phyloP scores from a whole-genome alignment of 2,888 invertebrate species.

The Cecidostiba fungosa region DNA sequence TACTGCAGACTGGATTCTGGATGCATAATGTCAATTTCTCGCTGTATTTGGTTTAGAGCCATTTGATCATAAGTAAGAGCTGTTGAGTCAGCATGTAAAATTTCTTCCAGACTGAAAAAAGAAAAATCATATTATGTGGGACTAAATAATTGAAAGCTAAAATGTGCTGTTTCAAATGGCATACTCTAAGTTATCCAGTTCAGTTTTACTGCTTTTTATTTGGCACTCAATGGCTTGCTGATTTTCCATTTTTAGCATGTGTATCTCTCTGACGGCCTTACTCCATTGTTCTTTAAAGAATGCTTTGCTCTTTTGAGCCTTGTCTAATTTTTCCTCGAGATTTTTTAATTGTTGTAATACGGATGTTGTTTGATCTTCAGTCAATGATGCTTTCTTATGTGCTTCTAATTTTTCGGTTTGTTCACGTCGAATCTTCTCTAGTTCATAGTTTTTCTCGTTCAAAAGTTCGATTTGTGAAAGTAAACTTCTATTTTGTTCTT shows the following conservation, averaged over 20 bases:
- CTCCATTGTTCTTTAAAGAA: conserved; percentile 91
- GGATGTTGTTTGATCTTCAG: conserved; percentile 85
- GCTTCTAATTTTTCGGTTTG: conserved; percentile 71
- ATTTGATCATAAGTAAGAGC: conserved; percentile 75
- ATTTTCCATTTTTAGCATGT: conserved; percentile 83
- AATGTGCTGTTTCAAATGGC: conserved; percentile 44
- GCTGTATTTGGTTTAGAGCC: conserved; percentile 74
- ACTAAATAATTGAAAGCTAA: conserved; percentile 9
- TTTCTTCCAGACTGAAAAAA: conserved; percentile 73
- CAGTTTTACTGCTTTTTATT: conserved; percentile 80
- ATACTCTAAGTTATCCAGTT: conserved; percentile 75
- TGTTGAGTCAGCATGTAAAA: conserved; percentile 73
- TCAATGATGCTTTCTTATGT: conserved; percentile 82
- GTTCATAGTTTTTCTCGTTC: conserved; percentile 71
- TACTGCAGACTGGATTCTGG: conserved; percentile 68
- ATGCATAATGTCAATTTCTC: conserved; percentile 74
- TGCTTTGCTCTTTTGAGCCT: conserved; percentile 85
- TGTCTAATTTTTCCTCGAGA: conserved; percentile 85
- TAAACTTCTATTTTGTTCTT: conserved; percentile 72
- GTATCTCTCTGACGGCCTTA: conserved; percentile 86
- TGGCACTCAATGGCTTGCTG: conserved; percentile 82
- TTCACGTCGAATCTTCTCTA: conserved; percentile 69
- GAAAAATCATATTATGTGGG: conserved; percentile 31
- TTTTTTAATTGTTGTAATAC: conserved; percentile 85
- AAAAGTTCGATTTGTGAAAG: conserved; percentile 72